Evolutionary conservation across 2,797 vertebrate genomes (phyloP).

Genomic region (Thunnus albacares): DNA sequence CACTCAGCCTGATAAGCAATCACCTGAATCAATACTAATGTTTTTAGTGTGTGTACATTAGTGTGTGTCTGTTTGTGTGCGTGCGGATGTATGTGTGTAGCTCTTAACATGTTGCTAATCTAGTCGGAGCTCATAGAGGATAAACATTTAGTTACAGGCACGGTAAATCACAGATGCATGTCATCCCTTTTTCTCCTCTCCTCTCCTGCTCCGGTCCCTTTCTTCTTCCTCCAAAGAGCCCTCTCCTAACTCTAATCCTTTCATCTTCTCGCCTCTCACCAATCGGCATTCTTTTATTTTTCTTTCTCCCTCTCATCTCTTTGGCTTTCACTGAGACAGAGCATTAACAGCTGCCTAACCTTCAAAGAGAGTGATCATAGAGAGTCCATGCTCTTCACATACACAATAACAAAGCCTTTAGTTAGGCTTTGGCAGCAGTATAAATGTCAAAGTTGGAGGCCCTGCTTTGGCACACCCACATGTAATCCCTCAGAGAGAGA

Average conservation of each 20-base stretch:
- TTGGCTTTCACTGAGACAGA: conserved; percentile 56
- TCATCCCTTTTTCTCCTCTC: conserved; percentile 50
- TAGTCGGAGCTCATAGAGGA: conserved; percentile 73
- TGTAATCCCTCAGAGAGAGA: conserved; percentile 45
- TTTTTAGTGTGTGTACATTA: conserved; percentile 79
- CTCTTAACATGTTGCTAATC: conserved; percentile 81
- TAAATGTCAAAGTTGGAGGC: conserved; percentile 72
- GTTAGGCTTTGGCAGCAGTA: conserved; percentile 51
- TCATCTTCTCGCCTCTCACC: conserved; percentile 5
- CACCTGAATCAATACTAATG: conserved; percentile 89
- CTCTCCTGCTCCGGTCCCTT: neutral
- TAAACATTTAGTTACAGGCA: conserved; percentile 79
- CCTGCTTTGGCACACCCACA: conserved; percentile 44
- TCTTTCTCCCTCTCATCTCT: conserved; percentile 41
- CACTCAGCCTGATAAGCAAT: conserved; percentile 89
- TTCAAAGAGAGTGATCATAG: conserved; percentile 74
- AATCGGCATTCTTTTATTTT: neutral
- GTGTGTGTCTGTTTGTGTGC: conserved; percentile 54
- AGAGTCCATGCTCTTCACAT: conserved; percentile 51
- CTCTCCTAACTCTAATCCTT: conserved; percentile 31
- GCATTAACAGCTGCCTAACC: conserved; percentile 71
- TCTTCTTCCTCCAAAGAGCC: conserved; percentile 43
- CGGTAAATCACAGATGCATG: conserved; percentile 66
- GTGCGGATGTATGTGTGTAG: conserved; percentile 37
- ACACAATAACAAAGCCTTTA: conserved; percentile 57